These are phyloP conservation scores for Drosophila tristis DNA, from an alignment of 1,140 invertebrate genomes.

Conservation along the genomic window DNA sequence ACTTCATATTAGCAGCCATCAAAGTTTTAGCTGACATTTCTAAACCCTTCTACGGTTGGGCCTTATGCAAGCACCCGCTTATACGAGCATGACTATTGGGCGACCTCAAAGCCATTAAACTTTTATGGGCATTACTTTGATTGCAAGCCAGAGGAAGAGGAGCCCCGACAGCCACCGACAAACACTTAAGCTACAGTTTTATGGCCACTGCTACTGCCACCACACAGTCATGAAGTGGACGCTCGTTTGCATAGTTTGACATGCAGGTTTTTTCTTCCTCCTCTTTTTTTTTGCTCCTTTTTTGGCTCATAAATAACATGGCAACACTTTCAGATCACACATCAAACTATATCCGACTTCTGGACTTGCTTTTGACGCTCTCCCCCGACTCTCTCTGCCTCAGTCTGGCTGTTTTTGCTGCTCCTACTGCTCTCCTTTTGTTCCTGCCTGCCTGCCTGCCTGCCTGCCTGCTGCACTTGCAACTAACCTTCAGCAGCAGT, in stretches of 20 bases:
- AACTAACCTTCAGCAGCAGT: slow-evolving; percentile 5
- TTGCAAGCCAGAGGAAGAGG: slow-evolving; percentile 5
- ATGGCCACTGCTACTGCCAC: slow-evolving; percentile 46
- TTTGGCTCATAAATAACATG: slow-evolving; percentile 75
- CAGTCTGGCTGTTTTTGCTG: background rate
- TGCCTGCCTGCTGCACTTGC: no score
- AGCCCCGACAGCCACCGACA: slow-evolving; percentile 12
- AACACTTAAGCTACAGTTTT: slow-evolving; percentile 67
- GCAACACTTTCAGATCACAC: slow-evolving; percentile 73
- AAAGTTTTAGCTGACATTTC: no score
- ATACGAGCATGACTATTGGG: slow-evolving; percentile 39
- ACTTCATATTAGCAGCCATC: no score
- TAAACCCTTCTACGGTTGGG: no score
- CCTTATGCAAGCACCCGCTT: slow-evolving; percentile 22
- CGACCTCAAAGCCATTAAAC: slow-evolving; percentile 49
- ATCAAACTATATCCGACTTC: slow-evolving; percentile 42
- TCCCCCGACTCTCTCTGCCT: background rate
- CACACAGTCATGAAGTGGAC: slow-evolving; percentile 19
- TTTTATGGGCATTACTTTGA: slow-evolving; percentile 62
- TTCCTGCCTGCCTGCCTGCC: no score
- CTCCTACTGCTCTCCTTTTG: background rate
- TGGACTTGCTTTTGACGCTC: background rate
- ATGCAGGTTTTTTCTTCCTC: slow-evolving; percentile 44
- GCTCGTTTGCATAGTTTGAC: slow-evolving; percentile 50
- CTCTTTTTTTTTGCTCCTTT: slow-evolving; percentile 6